Evolutionary conservation across 1,140 invertebrate species (phyloP), one percentile per base, ranked within the genome.

Genomic region (Drosophila lowei): DNA sequence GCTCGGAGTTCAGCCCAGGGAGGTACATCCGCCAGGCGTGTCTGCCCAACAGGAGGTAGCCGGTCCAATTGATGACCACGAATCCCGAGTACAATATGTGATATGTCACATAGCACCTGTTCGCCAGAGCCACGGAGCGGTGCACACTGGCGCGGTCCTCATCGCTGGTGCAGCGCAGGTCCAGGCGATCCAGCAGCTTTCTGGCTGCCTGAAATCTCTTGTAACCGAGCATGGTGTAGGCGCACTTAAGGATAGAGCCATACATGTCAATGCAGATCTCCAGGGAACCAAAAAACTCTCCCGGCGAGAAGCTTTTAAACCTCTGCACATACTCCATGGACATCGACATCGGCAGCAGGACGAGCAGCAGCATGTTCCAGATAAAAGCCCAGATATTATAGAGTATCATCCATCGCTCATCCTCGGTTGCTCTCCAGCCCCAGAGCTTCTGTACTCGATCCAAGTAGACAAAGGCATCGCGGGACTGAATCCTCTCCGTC

Each of bases 21-120:
- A 78, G 56, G n/a, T 86, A 86, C 3, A 86, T 3, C 0, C 65
- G 55, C 70, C 77, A 86, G 13, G 81, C 61, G 13, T 78, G 52
- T 0, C 42, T 58, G 18, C 74, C 65, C 3, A 15, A 5, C 2
- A 56, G 0, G n/a, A 55, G 0, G 38, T 46, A 43, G 13, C 43
- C 63, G 8, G 9, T 16, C 28, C 48, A 57, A 48, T 74, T 16
- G 1, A 57, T 6, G 8, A 64, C 44, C 21, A 66, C n/a, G 8
- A 52, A 66, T 0, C 65, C 65, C 1, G 47, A 55, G 8, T 67
- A 68, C 0, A 67, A 8, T 0, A 16, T 9, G 6, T 68, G 63
- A 11, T 68, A 68, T 7, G 48, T 21, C 1, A 56, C 38, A 1
- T 52, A 49, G 0, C 67, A 11, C 8, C 13, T 21, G 23, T 66